A percentile compares a stretch with the other conserved stretches of the same genome.
Conservation (phyloP, 2,888 invertebrate species). For the Drosophila formosana region DNA sequence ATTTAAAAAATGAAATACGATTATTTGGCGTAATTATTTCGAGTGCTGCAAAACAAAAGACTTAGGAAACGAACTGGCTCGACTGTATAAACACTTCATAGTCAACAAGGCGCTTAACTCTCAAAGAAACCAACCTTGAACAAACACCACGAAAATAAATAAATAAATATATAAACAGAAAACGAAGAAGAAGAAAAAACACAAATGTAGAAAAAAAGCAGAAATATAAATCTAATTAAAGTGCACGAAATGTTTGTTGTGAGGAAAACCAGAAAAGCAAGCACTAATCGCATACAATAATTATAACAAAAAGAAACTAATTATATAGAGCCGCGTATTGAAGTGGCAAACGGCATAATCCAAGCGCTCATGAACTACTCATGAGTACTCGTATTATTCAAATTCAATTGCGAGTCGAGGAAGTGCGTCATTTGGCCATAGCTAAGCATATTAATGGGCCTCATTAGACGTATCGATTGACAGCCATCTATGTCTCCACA, state of each 20-base stretch:
- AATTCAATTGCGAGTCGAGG: slow-evolving; percentile 29
- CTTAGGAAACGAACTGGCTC: slow-evolving; percentile 48
- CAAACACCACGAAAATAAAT: slow-evolving; percentile 20
- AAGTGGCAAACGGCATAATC: slow-evolving; percentile 25
- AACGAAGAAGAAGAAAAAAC: slow-evolving; percentile 15
- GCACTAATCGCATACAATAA: slow-evolving; percentile 30
- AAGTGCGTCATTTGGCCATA: slow-evolving; percentile 50
- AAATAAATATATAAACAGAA: slow-evolving; percentile 16
- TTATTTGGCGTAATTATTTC: slow-evolving; percentile 17
- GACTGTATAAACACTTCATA: slow-evolving; percentile 20
- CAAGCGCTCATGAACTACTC: slow-evolving; percentile 6
- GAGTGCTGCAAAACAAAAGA: slow-evolving; percentile 44
- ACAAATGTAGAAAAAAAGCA: slow-evolving; percentile 29
- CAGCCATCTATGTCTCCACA: slow-evolving; percentile 20
- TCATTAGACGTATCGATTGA: slow-evolving; percentile 52
- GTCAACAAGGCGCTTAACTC: slow-evolving; percentile 15
- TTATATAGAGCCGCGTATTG: slow-evolving; percentile 20
- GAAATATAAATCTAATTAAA: slow-evolving; percentile 56
- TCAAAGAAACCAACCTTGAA: slow-evolving; percentile 64
- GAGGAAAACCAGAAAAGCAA: slow-evolving; percentile 54
- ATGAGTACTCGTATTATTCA: slow-evolving; percentile 14
- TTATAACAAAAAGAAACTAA: slow-evolving; percentile 33
- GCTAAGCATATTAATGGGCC: slow-evolving; percentile 56
- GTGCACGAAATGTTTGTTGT: slow-evolving; percentile 43
- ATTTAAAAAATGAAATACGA: slow-evolving; percentile 4